A percentile compares a stretch with the other conserved stretches of the same genome.
phyloP scores from a whole-genome alignment of 2,113 vertebrate species.

The Hippocampus barbouri region DNA sequence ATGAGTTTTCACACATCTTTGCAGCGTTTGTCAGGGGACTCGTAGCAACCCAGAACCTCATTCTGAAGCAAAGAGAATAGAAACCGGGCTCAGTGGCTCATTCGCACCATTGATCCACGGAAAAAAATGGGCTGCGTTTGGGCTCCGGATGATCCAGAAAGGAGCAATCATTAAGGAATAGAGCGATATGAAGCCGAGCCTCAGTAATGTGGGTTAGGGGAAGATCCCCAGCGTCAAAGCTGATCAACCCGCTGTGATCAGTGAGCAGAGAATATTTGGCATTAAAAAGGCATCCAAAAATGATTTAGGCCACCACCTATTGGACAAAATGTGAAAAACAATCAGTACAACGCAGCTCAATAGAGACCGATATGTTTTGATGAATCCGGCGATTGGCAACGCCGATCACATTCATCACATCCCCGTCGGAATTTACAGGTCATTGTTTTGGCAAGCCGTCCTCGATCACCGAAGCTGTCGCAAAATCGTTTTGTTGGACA shows the following conservation, averaged over 20 bases:
- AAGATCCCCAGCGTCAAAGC: conserved; percentile 37
- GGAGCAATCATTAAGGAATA: conserved; percentile 42
- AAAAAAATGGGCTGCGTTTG: conserved; percentile 33
- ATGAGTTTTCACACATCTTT: conserved; percentile 40
- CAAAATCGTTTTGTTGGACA: conserved; percentile 1
- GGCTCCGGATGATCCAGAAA: conserved; percentile 26
- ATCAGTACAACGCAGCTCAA: no score
- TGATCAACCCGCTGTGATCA: conserved; percentile 34
- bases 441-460: not conserved
- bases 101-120: conserved; percentile 43
- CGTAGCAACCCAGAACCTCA: conserved; percentile 1
- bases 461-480: not conserved
- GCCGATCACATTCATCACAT: not conserved
- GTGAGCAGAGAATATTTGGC: conserved; percentile 1
- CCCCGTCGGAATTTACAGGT: no score
- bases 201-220: conserved; percentile 48
- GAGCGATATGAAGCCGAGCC: conserved; percentile 8
- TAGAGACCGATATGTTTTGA: not conserved
- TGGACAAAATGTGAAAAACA: not conserved
- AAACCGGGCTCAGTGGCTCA: conserved; percentile 19
- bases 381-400: no score
- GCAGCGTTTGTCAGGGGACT: conserved; percentile 24
- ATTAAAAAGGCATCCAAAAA: not conserved
- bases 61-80: conserved; percentile 23
- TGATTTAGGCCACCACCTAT: not conserved